These are phyloP conservation scores for Limnephilus lunatus DNA, from an alignment of 2,888 invertebrate genomes.

Conservation along the genomic window DNA sequence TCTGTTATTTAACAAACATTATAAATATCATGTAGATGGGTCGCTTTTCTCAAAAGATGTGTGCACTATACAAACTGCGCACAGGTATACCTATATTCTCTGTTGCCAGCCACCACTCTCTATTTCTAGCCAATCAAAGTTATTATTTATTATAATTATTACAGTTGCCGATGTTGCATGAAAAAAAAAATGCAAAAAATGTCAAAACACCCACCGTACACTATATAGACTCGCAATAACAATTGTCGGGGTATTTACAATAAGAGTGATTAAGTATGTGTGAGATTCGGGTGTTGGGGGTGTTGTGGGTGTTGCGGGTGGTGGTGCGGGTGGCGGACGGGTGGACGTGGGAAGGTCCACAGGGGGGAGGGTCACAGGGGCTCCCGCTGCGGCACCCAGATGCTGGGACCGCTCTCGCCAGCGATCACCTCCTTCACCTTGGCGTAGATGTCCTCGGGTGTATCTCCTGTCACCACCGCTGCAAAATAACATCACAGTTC, in stretches of 20 bases:
- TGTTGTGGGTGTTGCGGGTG: conserved; percentile 66
- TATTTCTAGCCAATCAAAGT: conserved; percentile 31
- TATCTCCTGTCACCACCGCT: conserved; percentile 98
- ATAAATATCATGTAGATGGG: not conserved
- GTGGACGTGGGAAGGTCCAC: conserved; percentile 73
- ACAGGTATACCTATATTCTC: conserved; percentile 4
- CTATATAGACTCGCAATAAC: conserved; percentile 63
- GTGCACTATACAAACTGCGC: not conserved
- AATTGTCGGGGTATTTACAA: conserved; percentile 59
- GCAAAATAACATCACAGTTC: conserved; percentile 67
- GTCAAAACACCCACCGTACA: conserved; percentile 43
- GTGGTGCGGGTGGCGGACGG: conserved; percentile 76
- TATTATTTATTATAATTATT: not conserved
- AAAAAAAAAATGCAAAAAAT: conserved; percentile 46
- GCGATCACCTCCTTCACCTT: conserved; percentile 96
- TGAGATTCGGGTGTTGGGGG: conserved; percentile 49
- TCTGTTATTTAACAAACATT: not conserved
- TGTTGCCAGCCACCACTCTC: not conserved
- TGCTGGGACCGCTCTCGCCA: conserved; percentile 95
- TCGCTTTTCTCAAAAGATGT: not conserved
- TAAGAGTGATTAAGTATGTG: conserved; percentile 50
- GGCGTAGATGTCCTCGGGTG: conserved; percentile 97
- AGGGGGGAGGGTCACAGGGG: conserved; percentile 89
- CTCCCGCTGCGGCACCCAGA: conserved; percentile 98
- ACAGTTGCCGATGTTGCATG: conserved; percentile 18